Evolutionary conservation across 2,797 vertebrate species (phyloP).

Genomic region (Anas bernieri): DNA sequence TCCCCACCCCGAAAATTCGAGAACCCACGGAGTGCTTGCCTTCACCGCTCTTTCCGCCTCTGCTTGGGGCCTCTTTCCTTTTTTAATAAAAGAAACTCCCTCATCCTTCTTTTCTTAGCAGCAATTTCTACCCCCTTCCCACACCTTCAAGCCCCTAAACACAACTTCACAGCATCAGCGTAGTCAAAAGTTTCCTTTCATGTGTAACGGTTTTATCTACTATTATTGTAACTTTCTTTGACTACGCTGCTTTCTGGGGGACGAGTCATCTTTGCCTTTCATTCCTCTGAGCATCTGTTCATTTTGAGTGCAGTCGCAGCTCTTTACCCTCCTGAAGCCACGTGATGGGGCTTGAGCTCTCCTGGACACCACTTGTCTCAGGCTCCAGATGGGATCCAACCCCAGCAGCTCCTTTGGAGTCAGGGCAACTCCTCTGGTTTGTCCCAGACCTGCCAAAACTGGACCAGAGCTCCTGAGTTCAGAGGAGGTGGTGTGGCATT

Average conservation of each 20-base stretch:
- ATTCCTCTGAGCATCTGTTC: background rate
- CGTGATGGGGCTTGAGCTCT: background rate
- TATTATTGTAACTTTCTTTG: constrained; percentile 17
- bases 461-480: background rate
- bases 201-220: constrained; percentile 9
- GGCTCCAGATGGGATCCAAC: background rate
- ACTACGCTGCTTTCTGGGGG: background rate
- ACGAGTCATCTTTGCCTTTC: background rate
- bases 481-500: background rate
- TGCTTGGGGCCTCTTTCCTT: background rate
- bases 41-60: background rate
- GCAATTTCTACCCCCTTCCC: background rate
- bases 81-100: background rate
- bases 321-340: background rate
- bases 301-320: background rate
- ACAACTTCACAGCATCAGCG: background rate
- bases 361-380: background rate
- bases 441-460: background rate
- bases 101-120: background rate
- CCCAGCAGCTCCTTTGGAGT: background rate
- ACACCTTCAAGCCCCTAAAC: background rate
- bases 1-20: background rate
- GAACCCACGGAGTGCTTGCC: background rate
- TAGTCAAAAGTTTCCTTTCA: background rate
- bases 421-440: background rate